Conservation (phyloP, 2,888 invertebrate genomes). For the Drosophila peninsularis region DNA sequence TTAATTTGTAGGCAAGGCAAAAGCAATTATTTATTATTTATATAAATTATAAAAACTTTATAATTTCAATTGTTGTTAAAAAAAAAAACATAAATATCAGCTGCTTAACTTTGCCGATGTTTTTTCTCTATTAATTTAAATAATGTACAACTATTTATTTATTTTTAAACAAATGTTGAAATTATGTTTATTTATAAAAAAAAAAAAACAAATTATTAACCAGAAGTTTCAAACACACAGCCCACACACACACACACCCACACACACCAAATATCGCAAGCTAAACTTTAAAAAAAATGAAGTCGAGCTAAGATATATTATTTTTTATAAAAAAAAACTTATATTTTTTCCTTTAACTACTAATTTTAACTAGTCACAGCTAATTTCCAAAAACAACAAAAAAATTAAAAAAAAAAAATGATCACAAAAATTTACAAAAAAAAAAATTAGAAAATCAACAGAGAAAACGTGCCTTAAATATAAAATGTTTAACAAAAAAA, state of each 20-base stretch:
- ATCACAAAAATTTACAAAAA: constrained; percentile 15
- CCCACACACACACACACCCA: constrained; percentile 20
- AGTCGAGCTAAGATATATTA: constrained; percentile 46
- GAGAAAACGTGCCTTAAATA: constrained; percentile 71
- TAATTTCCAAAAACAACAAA: constrained; percentile 74
- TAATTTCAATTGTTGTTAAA: constrained; percentile 72
- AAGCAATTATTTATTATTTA: constrained; percentile 59
- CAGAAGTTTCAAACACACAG: constrained; percentile 41
- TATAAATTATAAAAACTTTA: constrained; percentile 53
- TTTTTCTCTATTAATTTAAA: constrained; percentile 61
- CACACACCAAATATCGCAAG: constrained; percentile 42
- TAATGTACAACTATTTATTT: constrained; percentile 78
- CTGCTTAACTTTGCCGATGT: constrained; percentile 58
- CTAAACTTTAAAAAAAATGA: constrained; percentile 32
- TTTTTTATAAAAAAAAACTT: constrained; percentile 31
- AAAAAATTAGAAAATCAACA: constrained; percentile 31
- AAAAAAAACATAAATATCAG: constrained; percentile 17
- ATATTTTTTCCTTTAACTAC: constrained; percentile 71
- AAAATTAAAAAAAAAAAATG: constrained; percentile 17
- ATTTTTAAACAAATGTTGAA: constrained; percentile 78
- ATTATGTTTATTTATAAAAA: constrained; percentile 72
- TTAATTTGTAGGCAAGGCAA: constrained; percentile 59
- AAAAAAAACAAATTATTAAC: constrained; percentile 52
- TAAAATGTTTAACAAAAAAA: constrained; percentile 47
- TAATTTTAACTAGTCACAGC: constrained; percentile 81